Evolutionary conservation across 1,140 invertebrate genomes (phyloP).

Genomic region (Neuroterus valhalla): DNA sequence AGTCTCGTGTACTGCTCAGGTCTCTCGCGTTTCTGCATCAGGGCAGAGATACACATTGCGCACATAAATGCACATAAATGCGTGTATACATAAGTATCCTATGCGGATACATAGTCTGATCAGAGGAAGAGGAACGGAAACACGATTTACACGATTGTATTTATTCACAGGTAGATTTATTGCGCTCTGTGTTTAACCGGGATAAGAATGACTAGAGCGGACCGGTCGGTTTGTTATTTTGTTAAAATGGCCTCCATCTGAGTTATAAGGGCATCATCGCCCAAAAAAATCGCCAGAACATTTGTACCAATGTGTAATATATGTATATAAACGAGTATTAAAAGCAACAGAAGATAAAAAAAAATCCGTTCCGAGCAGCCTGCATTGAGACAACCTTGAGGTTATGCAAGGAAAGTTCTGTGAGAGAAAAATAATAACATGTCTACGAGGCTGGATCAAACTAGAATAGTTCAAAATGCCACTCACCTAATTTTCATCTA

Average conservation of each 20-base stretch:
- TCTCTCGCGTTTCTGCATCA: slow-evolving; percentile 46
- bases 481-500: no score
- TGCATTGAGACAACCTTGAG: no score
- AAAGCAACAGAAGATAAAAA: neutral
- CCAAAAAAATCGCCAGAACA: slow-evolving; percentile 19
- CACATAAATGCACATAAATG: slow-evolving; percentile 57
- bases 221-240: slow-evolving; percentile 52
- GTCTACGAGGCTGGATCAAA: no score
- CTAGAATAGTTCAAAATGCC: no score
- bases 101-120: slow-evolving; percentile 42
- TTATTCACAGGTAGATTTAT: slow-evolving; percentile 55
- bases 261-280: neutral
- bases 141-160: slow-evolving; percentile 51
- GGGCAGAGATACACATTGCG: slow-evolving; percentile 42
- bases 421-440: no score
- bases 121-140: slow-evolving; percentile 42
- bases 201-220: slow-evolving; percentile 58
- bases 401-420: no score
- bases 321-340: slow-evolving; percentile 6
- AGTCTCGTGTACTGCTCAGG: neutral
- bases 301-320: slow-evolving; percentile 21
- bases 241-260: neutral
- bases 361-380: neutral
- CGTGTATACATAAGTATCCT: slow-evolving; percentile 55
- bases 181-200: slow-evolving; percentile 48